phyloP scores from a whole-genome alignment of 2,797 vertebrate species.

The Sebastes itinus region DNA sequence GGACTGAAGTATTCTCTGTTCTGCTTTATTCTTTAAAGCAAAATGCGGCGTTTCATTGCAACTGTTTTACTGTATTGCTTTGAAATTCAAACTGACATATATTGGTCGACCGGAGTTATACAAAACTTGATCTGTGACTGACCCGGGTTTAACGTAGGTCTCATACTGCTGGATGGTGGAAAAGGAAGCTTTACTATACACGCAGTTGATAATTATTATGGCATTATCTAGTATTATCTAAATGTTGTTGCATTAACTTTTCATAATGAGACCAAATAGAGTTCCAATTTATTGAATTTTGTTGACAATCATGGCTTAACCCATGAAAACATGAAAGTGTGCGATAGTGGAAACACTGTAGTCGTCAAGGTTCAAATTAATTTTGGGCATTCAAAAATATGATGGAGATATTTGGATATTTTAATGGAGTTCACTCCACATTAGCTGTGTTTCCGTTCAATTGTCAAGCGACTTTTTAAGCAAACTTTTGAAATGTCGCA shows the following conservation, averaged over 20 bases:
- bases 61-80: neutral
- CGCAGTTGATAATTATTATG: neutral
- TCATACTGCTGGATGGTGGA: neutral
- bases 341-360: neutral
- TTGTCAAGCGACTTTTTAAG: too few relatives aligned
- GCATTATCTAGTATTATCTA: neutral
- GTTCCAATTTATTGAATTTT: neutral
- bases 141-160: neutral
- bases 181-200: neutral
- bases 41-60: conserved; percentile 48
- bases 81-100: neutral
- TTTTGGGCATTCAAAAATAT: neutral
- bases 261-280: neutral
- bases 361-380: neutral
- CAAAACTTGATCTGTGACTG: neutral
- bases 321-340: neutral
- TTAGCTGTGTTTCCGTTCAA: neutral
- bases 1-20: conserved; percentile 25
- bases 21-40: conserved; percentile 38
- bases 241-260: neutral
- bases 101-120: neutral
- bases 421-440: conserved; percentile 28
- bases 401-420: neutral
- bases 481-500: too few relatives aligned
- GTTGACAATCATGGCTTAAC: neutral